These are phyloP conservation scores for Onthophagus sagittarius DNA, from an alignment of 2,888 invertebrate species.

Conservation along the genomic window DNA sequence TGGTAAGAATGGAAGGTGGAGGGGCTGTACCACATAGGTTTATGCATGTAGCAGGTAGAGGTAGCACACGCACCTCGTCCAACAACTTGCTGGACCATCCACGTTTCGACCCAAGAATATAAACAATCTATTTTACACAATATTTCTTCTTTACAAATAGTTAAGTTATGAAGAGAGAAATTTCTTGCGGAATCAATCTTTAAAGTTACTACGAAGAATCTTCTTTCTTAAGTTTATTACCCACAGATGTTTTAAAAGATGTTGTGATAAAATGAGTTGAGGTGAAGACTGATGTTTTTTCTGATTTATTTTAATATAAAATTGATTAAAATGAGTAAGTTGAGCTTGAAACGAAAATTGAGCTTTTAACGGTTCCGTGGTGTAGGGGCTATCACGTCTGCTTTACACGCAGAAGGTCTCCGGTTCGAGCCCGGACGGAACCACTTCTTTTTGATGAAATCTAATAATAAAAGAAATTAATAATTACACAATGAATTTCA, in stretches of 20 bases:
- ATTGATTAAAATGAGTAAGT: too few relatives aligned
- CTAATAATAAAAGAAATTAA: background rate
- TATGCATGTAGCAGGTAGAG: slow-evolving; percentile 44
- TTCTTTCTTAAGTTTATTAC: too few relatives aligned
- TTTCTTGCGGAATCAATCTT: too few relatives aligned
- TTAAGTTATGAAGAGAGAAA: background rate
- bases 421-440: slow-evolving; percentile 51
- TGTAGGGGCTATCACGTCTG: slow-evolving; percentile 47
- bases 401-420: slow-evolving; percentile 51
- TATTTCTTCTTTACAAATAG: background rate
- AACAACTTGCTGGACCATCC: slow-evolving; percentile 33
- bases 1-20: slow-evolving; percentile 47
- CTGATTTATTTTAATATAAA: too few relatives aligned
- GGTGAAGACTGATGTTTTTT: too few relatives aligned
- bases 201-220: too few relatives aligned
- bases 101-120: slow-evolving; percentile 22
- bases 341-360: too few relatives aligned
- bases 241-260: too few relatives aligned
- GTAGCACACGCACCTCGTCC: slow-evolving; percentile 34
- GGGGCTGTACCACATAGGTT: slow-evolving; percentile 42
- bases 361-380: background rate
- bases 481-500: background rate
- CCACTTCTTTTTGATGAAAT: slow-evolving; percentile 30
- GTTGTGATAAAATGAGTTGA: too few relatives aligned
- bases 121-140: background rate